Conservation (phyloP, 2,888 invertebrate species). For the Ochropleura plecta region DNA sequence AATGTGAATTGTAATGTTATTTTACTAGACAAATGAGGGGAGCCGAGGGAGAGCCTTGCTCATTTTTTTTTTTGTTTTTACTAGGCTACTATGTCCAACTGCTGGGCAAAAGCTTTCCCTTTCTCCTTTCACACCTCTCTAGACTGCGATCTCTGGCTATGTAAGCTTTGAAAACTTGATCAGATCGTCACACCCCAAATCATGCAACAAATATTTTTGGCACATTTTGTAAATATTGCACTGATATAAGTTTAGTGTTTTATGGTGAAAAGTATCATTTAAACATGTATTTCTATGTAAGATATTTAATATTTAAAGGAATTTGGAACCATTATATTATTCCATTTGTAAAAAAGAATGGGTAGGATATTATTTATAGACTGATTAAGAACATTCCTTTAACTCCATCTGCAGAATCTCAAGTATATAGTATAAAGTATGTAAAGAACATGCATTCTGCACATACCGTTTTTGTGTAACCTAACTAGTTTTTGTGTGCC, state of each 20-base stretch:
- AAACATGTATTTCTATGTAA: constrained; percentile 31
- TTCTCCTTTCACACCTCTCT: too few relatives aligned
- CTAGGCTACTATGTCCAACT: too few relatives aligned
- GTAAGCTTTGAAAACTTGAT: too few relatives aligned
- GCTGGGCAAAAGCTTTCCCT: too few relatives aligned
- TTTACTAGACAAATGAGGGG: neutral
- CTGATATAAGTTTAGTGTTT: constrained; percentile 4
- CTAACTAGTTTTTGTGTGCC: too few relatives aligned
- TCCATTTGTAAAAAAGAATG: constrained; percentile 14
- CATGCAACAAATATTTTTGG: neutral
- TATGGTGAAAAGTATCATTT: constrained; percentile 17
- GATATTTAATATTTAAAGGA: constrained; percentile 29
- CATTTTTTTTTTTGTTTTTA: too few relatives aligned
- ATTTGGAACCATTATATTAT: constrained; percentile 5
- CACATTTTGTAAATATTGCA: constrained; percentile 3
- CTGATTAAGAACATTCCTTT: constrained; percentile 70
- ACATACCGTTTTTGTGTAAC: constrained; percentile 10
- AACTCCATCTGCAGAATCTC: constrained; percentile 48
- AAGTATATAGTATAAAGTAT: constrained; percentile 22
- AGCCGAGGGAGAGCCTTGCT: neutral
- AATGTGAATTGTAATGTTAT: neutral
- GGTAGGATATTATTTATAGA: constrained; percentile 55
- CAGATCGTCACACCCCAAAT: neutral
- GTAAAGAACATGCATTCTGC: constrained; percentile 2
- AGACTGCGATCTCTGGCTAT: too few relatives aligned